Percentiles rank a stretch among this genome's conserved stretches.
phyloP scores from a whole-genome alignment of 2,113 vertebrate genomes.

The Lucifuga dentata region DNA sequence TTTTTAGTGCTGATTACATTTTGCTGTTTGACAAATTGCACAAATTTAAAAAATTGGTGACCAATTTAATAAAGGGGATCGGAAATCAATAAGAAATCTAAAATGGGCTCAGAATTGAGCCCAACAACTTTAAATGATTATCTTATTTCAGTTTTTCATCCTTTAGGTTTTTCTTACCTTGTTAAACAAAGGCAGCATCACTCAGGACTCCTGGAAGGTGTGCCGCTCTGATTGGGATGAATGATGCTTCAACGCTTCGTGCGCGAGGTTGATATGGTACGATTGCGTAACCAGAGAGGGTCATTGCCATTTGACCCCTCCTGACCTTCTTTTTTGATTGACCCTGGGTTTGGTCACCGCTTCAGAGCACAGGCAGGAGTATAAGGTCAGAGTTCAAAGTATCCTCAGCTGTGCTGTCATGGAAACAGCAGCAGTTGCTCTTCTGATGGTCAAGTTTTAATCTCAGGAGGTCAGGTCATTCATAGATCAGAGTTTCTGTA shows the following conservation, averaged over 20 bases:
- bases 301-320: conserved; percentile 74
- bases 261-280: conserved; percentile 31
- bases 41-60: no score
- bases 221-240: conserved; percentile 63
- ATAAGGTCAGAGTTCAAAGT: conserved; percentile 78
- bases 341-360: conserved; percentile 71
- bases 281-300: conserved; percentile 69
- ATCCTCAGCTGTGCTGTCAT: conserved; percentile 77
- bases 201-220: conserved; percentile 24
- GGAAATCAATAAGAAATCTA: no score
- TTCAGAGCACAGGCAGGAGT: conserved; percentile 62
- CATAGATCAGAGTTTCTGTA: conserved; percentile 12
- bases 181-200: conserved; percentile 4
- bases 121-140: no score
- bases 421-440: conserved; percentile 64
- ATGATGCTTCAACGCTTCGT: conserved; percentile 45
- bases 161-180: conserved; percentile 1
- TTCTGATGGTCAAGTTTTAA: conserved; percentile 57
- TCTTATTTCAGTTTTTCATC: background rate
- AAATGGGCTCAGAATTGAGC: no score
- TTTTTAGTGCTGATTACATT: conserved; percentile 6
- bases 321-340: conserved; percentile 71
- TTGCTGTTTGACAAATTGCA: no score
- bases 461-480: conserved; percentile 30
- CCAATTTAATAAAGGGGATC: no score